Evolutionary conservation across 2,113 vertebrate genomes (phyloP), one percentile per base, ranked within the genome.

Genomic region (Galeopterus variegatus): DNA sequence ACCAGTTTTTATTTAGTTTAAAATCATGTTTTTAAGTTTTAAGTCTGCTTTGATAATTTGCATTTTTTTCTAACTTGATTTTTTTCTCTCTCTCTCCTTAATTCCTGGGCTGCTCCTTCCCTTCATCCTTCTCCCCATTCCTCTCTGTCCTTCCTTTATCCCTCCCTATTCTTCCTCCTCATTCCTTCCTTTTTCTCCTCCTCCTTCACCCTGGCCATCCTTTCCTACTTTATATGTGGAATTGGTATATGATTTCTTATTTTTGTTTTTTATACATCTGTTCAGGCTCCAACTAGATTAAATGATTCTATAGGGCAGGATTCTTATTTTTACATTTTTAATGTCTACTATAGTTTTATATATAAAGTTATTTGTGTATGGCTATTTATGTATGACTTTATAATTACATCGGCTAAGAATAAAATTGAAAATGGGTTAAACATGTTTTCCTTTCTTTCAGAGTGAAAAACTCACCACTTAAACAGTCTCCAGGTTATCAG

Each of bases 401-500:
- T 93, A 77, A 54, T 90, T 89, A 52, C 11, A 14, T 23, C 75
- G 41, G 62, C 17, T 92, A 95, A 67, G 58, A 1, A 28, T 64
- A 58, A 60, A 26, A 18, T 50, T 28, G 54, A 67, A 81, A 76
- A 70, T 19, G 3, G 6, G 1, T 81, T 72, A 88, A 96, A 18
- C 3, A 12, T 90, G 2, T 97, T 98, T 94, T 98, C 24, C 90
- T 96, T 97, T 91, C 67, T 98, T 98, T 69, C 99, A 99, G 99
- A 99, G 99, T 99, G 96, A 99, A 99, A 98, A 99, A 98, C 97
- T 99, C 99, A 97, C 99, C 99, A 96, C 99, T 99, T 95, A 99
- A 99, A 97, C 99, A 99, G 98, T 99, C 99, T 97, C 98, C 99
- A 15, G 99, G 99, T 70, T 99, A 99, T 98, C 99, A 99, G 98